Evolutionary conservation across 2,888 invertebrate genomes (phyloP), one percentile per base, ranked within the genome.

Genomic region (Boloria euphrosyne): DNA sequence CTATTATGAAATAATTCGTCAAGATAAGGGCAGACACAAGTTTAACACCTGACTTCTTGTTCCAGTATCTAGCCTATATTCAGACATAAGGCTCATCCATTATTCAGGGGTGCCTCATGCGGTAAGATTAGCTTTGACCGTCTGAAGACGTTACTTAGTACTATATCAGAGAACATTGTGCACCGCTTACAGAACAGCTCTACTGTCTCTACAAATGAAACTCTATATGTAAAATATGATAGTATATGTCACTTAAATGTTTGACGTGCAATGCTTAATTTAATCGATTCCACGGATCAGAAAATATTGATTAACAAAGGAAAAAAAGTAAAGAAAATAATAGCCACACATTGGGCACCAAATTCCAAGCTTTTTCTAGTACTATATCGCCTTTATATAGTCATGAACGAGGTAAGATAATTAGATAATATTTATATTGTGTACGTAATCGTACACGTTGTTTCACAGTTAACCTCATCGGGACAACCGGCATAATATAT

Each of bases 71-170:
- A 18, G 54, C 49, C 59, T 63, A 52, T 55, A 65, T 54, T 60
- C 59, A 50, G 44, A 50, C 52, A 52, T 18, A 53, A 62, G 38
- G 46, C 65, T 71, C 72, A 71, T 72, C 51, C 69, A 71, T 71
- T 69, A 72, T 72, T 68, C 72, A 72, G 22, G 27, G 59, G 64
- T 44, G 62, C 44, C 65, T 59, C 57, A 64, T 67, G 67, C 65
- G 66, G 57, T 51, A 46, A 53, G 64, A 69, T 69, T 71, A 66
- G 67, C 71, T 69, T 67, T 59, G 66, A 66, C 58, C 66, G 52
- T 49, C 59, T 60, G 60, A 64, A 67, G 61, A 69, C 54, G 51
- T 70, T 58, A 66, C 58, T 66, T 57, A 51, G 47, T 58, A 44
- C 62, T 52, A 62, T 46, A 62, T 16, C 27, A 46, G 43, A 58